phyloP scores from a whole-genome alignment of 2,113 vertebrate species.

The Sinocyclocheilus anshuiensis region DNA sequence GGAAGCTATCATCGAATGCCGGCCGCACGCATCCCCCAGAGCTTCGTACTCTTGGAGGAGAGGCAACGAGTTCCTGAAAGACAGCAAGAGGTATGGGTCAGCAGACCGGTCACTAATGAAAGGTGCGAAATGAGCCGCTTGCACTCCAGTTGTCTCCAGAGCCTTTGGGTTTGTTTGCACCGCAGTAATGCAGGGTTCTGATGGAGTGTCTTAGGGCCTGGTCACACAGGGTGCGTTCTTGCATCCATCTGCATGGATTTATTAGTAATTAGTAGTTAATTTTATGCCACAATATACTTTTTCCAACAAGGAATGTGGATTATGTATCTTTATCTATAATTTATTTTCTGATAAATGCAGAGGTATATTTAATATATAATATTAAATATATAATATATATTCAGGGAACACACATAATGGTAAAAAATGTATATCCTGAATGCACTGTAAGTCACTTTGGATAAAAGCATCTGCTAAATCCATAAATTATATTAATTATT shows the following conservation, averaged over 20 bases:
- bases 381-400: too few relatives aligned
- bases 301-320: not conserved
- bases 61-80: constrained; percentile 72
- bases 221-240: not conserved
- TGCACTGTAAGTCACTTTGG: too few relatives aligned
- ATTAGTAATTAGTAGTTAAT: not conserved
- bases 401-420: too few relatives aligned
- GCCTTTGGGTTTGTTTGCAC: constrained; percentile 22
- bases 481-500: too few relatives aligned
- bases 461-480: too few relatives aligned
- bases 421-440: too few relatives aligned
- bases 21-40: constrained; percentile 83
- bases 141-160: not conserved
- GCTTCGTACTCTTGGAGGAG: constrained; percentile 83
- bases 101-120: not conserved
- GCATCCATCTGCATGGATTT: not conserved
- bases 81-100: constrained; percentile 76
- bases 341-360: not conserved
- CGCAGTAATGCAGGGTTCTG: not conserved
- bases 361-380: too few relatives aligned
- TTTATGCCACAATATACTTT: not conserved
- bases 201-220: not conserved
- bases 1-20: constrained; percentile 80
- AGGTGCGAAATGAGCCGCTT: constrained; percentile 20
- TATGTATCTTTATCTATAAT: not conserved